Evolutionary conservation across 2,888 invertebrate genomes (phyloP).

Genomic region (Epinotia brunnichana): DNA sequence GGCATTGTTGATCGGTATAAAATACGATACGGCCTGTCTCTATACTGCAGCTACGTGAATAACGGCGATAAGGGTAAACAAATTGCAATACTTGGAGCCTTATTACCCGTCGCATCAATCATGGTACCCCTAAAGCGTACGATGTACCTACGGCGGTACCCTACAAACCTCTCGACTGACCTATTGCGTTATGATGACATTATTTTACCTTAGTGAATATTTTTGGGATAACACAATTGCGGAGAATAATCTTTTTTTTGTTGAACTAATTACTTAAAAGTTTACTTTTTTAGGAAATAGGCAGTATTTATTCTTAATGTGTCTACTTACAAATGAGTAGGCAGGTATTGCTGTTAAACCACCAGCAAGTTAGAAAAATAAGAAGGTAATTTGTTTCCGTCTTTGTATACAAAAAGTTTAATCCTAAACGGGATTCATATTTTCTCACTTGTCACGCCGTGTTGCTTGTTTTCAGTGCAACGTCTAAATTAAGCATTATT

Average conservation of each 20-base stretch:
- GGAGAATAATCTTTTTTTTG: not conserved
- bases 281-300: not conserved
- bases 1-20: conserved; percentile 77
- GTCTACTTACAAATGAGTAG: too few relatives aligned
- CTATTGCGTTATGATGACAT: conserved; percentile 52
- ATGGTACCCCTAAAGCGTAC: conserved; percentile 74
- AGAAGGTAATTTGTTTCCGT: too few relatives aligned
- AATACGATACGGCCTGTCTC: conserved; percentile 73
- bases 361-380: too few relatives aligned
- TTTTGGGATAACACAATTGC: not conserved
- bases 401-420: too few relatives aligned
- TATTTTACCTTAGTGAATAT: conserved; percentile 15
- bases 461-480: too few relatives aligned
- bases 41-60: conserved; percentile 59
- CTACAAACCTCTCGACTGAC: conserved; percentile 56
- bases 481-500: too few relatives aligned
- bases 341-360: too few relatives aligned
- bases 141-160: conserved; percentile 54
- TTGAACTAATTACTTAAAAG: not conserved
- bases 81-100: conserved; percentile 81
- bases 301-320: too few relatives aligned
- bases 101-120: conserved; percentile 83
- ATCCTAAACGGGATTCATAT: too few relatives aligned
- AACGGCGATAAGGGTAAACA: conserved; percentile 81
- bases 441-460: too few relatives aligned